A percentile compares a stretch with the other conserved stretches of the same genome.
Evolutionary conservation across 2,113 vertebrate species (phyloP).

Genomic region (Mesoclemmys tuberculata): DNA sequence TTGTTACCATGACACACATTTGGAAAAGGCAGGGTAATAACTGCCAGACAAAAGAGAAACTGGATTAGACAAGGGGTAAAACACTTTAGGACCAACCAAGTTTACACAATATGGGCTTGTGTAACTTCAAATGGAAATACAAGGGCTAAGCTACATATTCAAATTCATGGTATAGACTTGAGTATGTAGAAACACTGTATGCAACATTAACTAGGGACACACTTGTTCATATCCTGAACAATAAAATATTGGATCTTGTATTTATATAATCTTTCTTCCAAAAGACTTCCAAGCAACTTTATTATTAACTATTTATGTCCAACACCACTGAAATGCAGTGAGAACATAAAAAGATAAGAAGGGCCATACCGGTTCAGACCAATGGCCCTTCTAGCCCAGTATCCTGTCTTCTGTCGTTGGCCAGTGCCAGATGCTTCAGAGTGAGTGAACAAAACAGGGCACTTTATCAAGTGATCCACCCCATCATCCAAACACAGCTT

Average conservation of each 20-base stretch:
- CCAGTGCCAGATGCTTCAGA: neutral
- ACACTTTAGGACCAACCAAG: slow-evolving; percentile 23
- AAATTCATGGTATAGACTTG: neutral
- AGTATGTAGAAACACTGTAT: neutral
- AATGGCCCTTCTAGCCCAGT: neutral
- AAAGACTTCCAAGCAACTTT: neutral
- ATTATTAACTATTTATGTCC: slow-evolving; percentile 33
- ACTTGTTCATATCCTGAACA: slow-evolving; percentile 10
- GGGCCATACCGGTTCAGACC: neutral
- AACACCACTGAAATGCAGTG: neutral
- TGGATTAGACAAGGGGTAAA: neutral
- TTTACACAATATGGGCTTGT: slow-evolving; percentile 14
- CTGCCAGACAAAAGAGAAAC: neutral
- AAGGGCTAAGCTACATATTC: slow-evolving; percentile 18
- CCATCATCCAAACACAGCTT: neutral
- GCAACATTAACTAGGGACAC: neutral
- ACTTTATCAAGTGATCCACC: neutral
- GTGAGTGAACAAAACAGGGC: neutral
- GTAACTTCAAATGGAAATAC: slow-evolving; percentile 40
- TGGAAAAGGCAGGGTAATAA: neutral
- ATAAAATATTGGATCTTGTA: neutral
- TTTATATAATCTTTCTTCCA: neutral
- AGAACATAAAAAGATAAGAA: neutral
- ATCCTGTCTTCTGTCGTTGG: neutral
- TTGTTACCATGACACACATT: neutral